phyloP scores from a whole-genome alignment of 1,140 invertebrate genomes.

The Matsumurasca onukii region DNA sequence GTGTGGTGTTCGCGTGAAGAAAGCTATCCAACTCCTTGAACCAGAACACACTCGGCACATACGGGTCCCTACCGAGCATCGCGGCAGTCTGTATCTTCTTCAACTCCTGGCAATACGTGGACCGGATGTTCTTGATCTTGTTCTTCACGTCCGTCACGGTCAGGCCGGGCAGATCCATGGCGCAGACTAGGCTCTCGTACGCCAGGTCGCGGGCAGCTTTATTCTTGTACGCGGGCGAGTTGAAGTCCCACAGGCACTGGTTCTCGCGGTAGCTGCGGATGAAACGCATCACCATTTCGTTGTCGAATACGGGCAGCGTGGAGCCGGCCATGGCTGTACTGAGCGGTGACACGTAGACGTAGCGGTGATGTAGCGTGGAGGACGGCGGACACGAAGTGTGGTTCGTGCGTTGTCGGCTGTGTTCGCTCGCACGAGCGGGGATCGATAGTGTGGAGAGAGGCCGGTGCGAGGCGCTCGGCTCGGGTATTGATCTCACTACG shows the following conservation, averaged over 20 bases:
- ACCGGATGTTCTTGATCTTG: constrained; percentile 42
- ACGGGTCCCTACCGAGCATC: constrained; percentile 46
- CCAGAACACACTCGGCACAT: constrained; percentile 54
- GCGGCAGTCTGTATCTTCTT: constrained; percentile 47
- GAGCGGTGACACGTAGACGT: neutral
- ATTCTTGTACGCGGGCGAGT: constrained; percentile 36
- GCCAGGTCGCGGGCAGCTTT: constrained; percentile 30
- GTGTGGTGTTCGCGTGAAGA: constrained; percentile 53
- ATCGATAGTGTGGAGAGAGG: no score
- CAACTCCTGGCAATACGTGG: constrained; percentile 40
- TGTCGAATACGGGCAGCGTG: constrained; percentile 16
- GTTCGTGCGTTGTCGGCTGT: no score
- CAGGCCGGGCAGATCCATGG: constrained; percentile 37
- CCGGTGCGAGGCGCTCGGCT: no score
- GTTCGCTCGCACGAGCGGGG: no score
- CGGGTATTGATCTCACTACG: no score
- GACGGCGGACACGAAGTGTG: no score
- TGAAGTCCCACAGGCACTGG: constrained; percentile 37
- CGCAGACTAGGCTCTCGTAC: constrained; percentile 30
- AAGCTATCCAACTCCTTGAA: constrained; percentile 55
- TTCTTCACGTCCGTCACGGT: constrained; percentile 36
- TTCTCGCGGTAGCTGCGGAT: constrained; percentile 33
- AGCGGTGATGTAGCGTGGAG: no score
- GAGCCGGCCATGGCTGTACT: neutral
- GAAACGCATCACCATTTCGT: constrained; percentile 37